These are phyloP conservation scores for Mercenaria mercenaria DNA, from an alignment of 1,140 invertebrate genomes.

Conservation along the genomic window DNA sequence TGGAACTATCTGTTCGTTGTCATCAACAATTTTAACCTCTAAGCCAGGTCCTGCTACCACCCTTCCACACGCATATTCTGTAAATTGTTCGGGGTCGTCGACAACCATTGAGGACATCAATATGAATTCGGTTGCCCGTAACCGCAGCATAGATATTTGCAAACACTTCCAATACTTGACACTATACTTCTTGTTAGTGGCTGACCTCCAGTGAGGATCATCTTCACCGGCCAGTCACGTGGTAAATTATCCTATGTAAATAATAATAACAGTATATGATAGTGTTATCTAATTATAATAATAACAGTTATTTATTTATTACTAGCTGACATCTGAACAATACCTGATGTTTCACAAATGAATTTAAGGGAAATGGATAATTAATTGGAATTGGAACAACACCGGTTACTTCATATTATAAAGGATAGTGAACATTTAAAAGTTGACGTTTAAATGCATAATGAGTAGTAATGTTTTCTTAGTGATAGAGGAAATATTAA, in stretches of 20 bases:
- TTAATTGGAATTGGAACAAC: not conserved
- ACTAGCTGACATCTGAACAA: not conserved
- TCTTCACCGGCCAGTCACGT: not conserved
- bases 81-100: not conserved
- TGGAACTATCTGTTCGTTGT: not conserved
- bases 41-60: not conserved
- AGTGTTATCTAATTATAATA: too few species aligned
- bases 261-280: too few species aligned
- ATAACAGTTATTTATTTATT: too few species aligned
- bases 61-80: not conserved
- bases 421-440: too few species aligned
- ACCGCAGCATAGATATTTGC: not conserved
- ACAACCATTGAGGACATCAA: not conserved
- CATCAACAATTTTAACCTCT: conserved; percentile 59
- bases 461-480: not conserved
- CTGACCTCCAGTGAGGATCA: not conserved
- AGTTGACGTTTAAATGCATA: not conserved
- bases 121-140: conserved; percentile 17
- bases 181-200: not conserved
- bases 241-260: not conserved
- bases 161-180: not conserved
- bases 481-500: not conserved
- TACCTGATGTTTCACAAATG: too few species aligned
- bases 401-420: too few species aligned
- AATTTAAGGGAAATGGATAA: not conserved